These are phyloP conservation scores for Coluber constrictor DNA, from an alignment of 2,797 vertebrate species.

Conservation along the genomic window DNA sequence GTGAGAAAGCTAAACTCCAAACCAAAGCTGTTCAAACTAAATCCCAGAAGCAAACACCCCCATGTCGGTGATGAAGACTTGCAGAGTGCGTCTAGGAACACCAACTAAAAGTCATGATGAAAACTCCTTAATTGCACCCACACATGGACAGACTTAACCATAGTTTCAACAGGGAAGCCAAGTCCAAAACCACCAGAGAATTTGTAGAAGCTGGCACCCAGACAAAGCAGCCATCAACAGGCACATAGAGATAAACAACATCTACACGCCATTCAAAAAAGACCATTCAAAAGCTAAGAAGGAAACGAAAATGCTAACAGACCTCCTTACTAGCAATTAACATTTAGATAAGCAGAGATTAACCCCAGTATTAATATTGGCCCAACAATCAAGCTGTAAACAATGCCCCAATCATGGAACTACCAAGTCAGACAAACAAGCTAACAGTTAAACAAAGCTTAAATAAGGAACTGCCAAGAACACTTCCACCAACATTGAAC, in stretches of 20 bases:
- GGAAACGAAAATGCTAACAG: neutral
- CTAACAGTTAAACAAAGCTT: too few relatives aligned
- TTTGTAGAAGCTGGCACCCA: neutral
- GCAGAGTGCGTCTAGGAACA: neutral
- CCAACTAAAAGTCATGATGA: neutral
- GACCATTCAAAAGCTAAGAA: neutral
- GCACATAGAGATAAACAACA: neutral
- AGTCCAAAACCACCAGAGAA: neutral
- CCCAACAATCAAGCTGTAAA: too few relatives aligned
- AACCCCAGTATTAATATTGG: neutral
- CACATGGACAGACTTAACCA: neutral
- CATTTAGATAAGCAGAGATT: neutral
- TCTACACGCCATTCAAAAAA: neutral
- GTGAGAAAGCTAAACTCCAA: neutral
- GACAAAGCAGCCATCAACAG: neutral
- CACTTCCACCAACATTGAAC: too few relatives aligned
- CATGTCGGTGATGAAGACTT: neutral
- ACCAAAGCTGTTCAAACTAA: neutral
- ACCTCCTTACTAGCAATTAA: neutral
- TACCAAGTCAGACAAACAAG: too few relatives aligned
- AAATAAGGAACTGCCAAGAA: too few relatives aligned
- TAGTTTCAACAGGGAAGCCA: neutral
- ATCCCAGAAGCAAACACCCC: neutral
- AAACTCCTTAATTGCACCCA: neutral
- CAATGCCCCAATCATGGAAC: too few relatives aligned